These are phyloP conservation scores for Thamnophis sirtalis DNA, from an alignment of 2,113 vertebrate genomes.

Conservation along the genomic window DNA sequence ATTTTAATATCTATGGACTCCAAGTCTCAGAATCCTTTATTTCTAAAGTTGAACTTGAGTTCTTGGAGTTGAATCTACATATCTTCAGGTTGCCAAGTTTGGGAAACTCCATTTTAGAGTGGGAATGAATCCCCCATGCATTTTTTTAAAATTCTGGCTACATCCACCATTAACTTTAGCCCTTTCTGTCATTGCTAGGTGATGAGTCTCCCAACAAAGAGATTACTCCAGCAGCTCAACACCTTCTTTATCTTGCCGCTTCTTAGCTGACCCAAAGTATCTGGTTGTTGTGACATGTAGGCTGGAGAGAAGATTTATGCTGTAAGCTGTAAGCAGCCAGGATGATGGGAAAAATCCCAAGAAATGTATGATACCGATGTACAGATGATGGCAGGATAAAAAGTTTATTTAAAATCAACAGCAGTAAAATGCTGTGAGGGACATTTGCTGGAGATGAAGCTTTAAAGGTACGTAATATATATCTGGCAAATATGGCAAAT, in stretches of 20 bases:
- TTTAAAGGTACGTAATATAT: neutral
- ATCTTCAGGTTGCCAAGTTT: neutral
- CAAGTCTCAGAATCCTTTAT: neutral
- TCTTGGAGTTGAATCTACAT: neutral
- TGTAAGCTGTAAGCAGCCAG: neutral
- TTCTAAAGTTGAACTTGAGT: neutral
- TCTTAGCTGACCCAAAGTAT: neutral
- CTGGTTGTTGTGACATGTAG: neutral
- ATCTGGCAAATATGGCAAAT: neutral
- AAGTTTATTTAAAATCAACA: neutral
- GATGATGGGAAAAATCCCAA: neutral
- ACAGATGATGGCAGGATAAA: neutral
- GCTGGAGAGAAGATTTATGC: neutral
- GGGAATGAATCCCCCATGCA: neutral
- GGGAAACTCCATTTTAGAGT: neutral
- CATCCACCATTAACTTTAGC: neutral
- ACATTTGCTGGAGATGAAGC: neutral
- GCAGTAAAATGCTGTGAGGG: neutral
- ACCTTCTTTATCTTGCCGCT: neutral
- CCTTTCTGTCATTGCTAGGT: neutral
- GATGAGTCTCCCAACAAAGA: neutral
- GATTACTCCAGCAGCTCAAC: neutral
- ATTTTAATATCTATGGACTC: neutral
- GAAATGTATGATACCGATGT: neutral
- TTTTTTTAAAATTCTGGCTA: neutral